These are phyloP conservation scores for Lepus europaeus DNA, from an alignment of 2,113 vertebrate species.

Conservation along the genomic window DNA sequence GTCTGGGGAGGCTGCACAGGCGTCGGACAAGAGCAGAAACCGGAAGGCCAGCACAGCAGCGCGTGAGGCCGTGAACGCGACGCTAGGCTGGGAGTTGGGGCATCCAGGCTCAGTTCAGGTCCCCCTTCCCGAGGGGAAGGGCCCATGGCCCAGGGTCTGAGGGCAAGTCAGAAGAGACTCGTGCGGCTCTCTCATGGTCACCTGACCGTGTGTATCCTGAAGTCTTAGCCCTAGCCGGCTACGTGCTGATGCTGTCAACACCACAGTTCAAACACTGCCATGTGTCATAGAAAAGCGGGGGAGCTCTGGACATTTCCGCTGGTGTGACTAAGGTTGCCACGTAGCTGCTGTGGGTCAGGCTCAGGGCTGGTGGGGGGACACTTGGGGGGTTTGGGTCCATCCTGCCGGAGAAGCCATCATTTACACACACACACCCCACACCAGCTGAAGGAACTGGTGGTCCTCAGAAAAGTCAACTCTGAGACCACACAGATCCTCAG, in stretches of 20 bases:
- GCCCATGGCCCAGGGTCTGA: neutral
- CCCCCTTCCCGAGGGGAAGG: neutral
- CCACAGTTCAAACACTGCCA: neutral
- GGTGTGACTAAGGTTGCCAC: neutral
- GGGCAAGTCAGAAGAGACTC: neutral
- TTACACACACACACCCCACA: neutral
- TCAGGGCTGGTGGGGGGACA: neutral
- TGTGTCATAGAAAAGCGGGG: neutral
- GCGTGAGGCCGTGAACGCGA: rapidly evolving
- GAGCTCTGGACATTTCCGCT: neutral
- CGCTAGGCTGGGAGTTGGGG: neutral
- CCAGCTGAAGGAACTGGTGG: neutral
- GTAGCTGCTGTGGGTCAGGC: too few species aligned
- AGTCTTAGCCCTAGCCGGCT: neutral
- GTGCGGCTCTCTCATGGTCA: neutral
- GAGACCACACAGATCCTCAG: neutral
- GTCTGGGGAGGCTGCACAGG: neutral
- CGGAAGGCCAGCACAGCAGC: neutral
- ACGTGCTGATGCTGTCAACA: neutral
- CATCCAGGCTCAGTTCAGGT: neutral
- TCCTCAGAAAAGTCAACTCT: neutral
- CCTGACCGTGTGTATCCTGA: rapidly evolving
- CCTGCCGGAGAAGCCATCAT: neutral
- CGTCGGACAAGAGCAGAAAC: neutral
- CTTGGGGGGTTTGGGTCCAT: neutral